Base-by-base conservation (phyloP, 2,888 invertebrate genomes). In the Vannuccia rotundouncinata region DNA sequence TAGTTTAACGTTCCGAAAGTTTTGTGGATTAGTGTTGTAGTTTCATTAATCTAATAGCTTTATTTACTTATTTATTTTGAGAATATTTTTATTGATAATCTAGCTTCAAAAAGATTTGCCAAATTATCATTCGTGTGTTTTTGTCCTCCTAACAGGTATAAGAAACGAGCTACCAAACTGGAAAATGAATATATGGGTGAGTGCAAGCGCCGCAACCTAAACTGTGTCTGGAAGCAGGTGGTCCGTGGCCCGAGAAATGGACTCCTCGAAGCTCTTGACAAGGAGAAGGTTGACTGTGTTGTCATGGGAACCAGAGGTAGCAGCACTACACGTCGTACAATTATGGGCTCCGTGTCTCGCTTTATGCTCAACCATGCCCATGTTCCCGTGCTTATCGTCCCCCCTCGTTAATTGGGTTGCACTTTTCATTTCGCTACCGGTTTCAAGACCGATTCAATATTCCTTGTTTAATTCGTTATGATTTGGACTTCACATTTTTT, bases 301-400 rank as follows among this genome's bases (percentile, higher is more conserved):
- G 77, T 77, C 77, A 77, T 77, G 77, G 77, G 77, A 77, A 77
- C 77, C 1, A 0, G 77, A 1, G 77, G 77, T 17, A 25, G 31
- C 28, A 59, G 77, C 31, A 77, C 77, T 0, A 77, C 59, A 2
- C 10, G 77, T 0, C 77, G 77, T 0, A 77, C 77, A 2, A 29
- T 77, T 0, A 31, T 77, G 77, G 77, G 77, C 0, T 77, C 77
- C 27, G 77, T 77, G n/a, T 45, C 45, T 22, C 45, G 59, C 45
- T 77, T 28, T 31, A 59, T 77, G 45, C 31, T 77, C 31, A 45
- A 31, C 45, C 77, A 77, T 13, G 59, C 45, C n/a, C 77, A 59
- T 17, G 25, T 31, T 1, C 77, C 77, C 0, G 77, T 77, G 29
- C 22, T 77, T 29, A 59, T 77, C 1, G 77, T 77, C 22, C 77